These are phyloP conservation scores for Neomorphus geoffroyi DNA, from an alignment of 2,797 vertebrate species.

Conservation along the genomic window DNA sequence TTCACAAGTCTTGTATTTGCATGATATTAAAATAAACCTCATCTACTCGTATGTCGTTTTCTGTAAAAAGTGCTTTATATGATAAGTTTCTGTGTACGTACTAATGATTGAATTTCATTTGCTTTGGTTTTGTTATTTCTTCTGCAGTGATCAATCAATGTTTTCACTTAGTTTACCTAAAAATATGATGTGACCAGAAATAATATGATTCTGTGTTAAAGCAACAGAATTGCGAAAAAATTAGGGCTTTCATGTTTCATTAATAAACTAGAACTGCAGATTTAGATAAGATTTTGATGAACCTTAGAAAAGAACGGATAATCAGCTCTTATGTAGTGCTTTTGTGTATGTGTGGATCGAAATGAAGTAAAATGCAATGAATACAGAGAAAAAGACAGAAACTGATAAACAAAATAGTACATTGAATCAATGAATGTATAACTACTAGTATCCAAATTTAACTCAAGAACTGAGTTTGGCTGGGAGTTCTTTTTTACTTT, in stretches of 20 bases:
- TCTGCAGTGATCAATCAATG: background rate
- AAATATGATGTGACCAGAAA: background rate
- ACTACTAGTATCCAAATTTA: background rate
- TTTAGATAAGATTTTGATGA: background rate
- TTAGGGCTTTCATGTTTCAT: background rate
- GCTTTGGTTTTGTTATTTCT: background rate
- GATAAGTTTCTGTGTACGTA: background rate
- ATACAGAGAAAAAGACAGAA: accelerated
- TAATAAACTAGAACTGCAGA: background rate
- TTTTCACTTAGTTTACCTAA: background rate
- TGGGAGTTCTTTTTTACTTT: background rate
- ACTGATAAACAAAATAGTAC: background rate
- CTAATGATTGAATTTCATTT: background rate
- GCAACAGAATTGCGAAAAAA: background rate
- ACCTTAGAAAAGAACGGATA: background rate
- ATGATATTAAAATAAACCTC: background rate
- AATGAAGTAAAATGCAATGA: background rate
- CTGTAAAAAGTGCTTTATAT: background rate
- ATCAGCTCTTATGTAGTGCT: background rate
- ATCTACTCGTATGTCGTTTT: background rate
- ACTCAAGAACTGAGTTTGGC: background rate
- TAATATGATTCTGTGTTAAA: background rate
- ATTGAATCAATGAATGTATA: background rate
- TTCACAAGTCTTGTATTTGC: background rate
- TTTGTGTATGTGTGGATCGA: background rate